These are phyloP conservation scores for Pterostichus madidus DNA, from an alignment of 2,888 invertebrate genomes.

Conservation along the genomic window DNA sequence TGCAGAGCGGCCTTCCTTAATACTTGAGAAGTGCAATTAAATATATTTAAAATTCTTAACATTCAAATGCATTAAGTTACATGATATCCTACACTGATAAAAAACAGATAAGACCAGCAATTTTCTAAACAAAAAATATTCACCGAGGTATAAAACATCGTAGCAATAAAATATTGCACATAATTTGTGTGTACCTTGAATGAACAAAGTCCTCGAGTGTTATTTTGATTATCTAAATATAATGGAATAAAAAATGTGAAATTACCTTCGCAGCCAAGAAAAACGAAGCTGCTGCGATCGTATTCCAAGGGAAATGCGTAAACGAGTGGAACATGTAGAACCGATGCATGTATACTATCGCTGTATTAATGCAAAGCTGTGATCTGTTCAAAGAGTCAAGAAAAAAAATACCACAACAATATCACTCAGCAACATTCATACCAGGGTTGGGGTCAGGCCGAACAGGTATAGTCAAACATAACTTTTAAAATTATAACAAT, in stretches of 20 bases:
- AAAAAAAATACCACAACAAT: constrained; percentile 70
- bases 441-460: neutral
- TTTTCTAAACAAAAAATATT: too few relatives aligned
- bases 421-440: constrained; percentile 35
- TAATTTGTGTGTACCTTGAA: neutral
- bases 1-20: too few relatives aligned
- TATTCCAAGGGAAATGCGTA: constrained; percentile 95
- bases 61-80: too few relatives aligned
- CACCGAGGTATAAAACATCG: too few relatives aligned
- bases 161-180: neutral
- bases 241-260: neutral
- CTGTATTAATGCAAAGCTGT: constrained; percentile 98
- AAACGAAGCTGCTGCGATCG: constrained; percentile 95
- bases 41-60: too few relatives aligned
- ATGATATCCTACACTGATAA: too few relatives aligned
- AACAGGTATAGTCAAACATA: constrained; percentile 36
- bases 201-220: neutral
- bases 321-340: constrained; percentile 99
- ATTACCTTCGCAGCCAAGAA: constrained; percentile 95
- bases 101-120: too few relatives aligned
- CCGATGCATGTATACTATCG: constrained; percentile 99
- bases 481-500: constrained; percentile 7
- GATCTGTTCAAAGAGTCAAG: constrained; percentile 82
- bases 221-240: neutral
- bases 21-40: too few relatives aligned